Base-by-base conservation (phyloP, 1,140 invertebrate genomes). In the Atopsyche davidsoni region DNA sequence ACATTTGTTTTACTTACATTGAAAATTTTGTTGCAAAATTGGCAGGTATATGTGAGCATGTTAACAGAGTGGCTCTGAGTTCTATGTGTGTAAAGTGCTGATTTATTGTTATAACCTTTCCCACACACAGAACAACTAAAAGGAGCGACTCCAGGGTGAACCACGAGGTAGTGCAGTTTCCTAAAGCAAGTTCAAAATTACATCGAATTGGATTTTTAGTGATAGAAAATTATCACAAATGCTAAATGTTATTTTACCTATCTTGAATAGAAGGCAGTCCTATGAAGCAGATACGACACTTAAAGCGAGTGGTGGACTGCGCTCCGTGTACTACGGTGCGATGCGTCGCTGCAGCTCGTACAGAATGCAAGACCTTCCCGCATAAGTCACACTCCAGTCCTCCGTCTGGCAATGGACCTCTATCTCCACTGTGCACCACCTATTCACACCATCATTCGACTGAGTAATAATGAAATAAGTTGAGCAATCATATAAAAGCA, bases 91-190 rank as follows among this genome's bases (percentile, higher is more conserved):
- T 72, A 72, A 24, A 72, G 55, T 0, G 70, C 69, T 0, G 69
- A 72, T 41, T 71, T 72, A 59, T 72, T 70, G 44, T 69, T 68
- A 60, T 71, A 73, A 0, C 68, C 67, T 24, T 71, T 71, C 17
- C 67, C 67, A 32, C 70, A 73, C 28, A 66, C 65, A 0, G 44
- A 39, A 34, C 70, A 73, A 46, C 64, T 63, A 47, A 64, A 71
- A 1, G 67, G 69, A 21, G 69, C 64, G 2, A 64, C 61, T 0
- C 68, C 69, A 0, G 70, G 70, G 31, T 72, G 70, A 3, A 64
- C 55, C 2, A 72, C 60, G 0, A 72, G 57, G 53, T 72, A 72
- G 42, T 72, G 70, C 0, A 72, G 63, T 58, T 72, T 72, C 25
- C 70, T 72, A 60, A 39, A 17, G 18, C 2, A 51, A 13, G 22